Evolutionary conservation across 2,113 vertebrate species (phyloP), one percentile per base, ranked within the genome.

Genomic region (Panthera tigris): DNA sequence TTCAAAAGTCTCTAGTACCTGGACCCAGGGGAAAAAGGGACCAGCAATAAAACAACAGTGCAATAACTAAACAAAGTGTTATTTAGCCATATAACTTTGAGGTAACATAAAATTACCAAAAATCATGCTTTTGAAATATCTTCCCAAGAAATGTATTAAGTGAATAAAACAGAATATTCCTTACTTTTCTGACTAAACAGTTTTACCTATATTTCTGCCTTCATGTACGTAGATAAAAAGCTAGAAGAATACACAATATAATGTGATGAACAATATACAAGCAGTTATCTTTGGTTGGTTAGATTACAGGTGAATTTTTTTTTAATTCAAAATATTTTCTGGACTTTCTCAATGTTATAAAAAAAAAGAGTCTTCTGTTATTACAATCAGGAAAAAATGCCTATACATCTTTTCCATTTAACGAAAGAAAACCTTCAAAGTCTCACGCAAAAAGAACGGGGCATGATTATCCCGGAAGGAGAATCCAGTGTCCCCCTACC

Each of bases 121-220:
- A 84, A 57, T 84, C 29, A 80, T 33, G 16, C 52, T 41, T 92
- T 89, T 48, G 18, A 91, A 33, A 81, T 89, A 94, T 50, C 18
- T 81, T 85, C 57, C 7, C 36, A 57, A 45, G 68, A 83, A 79
- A 21, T 25, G 1, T 27, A 89, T 33, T 90, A 50, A 83, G 3
- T 92, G 15, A 94, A 29, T 90, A 95, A 95, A 96, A 79, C 3
- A 55, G 13, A 63, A 88, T 63, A 27, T 25, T 83, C 55, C 90
- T 78, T 73, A 88, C 29, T 83, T 88, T 95, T 79, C 57, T 83
- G 2, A 63, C 33, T 21, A 92, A 76, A 80, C 19, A 79, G 6
- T 41, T 89, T 61, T 31, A 68, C 29, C 19, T 93, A 12, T 36
- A 48, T 36, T 80, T 91, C 23, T 84, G 85, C 83, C 33, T 57